These are phyloP conservation scores for Albula goreensis DNA, from an alignment of 2,113 vertebrate species.

Conservation along the genomic window DNA sequence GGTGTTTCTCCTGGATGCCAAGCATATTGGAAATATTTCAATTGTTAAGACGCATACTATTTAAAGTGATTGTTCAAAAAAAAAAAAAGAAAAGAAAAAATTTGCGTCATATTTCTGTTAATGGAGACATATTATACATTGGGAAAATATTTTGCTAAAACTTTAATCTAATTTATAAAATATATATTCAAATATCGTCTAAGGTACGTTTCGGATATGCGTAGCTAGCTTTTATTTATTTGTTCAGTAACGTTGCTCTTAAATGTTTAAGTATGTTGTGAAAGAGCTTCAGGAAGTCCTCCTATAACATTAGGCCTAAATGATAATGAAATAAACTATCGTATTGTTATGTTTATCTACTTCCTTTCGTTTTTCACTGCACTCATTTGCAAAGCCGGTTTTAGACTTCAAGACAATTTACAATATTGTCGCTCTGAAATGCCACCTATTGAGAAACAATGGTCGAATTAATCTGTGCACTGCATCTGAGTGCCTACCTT, in stretches of 20 bases:
- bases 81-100: not conserved
- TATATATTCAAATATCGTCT: slow-evolving; percentile 23
- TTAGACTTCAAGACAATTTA: not conserved
- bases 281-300: slow-evolving; percentile 23
- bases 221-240: slow-evolving; percentile 16
- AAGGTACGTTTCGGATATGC: slow-evolving; percentile 16
- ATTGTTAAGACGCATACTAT: slow-evolving; percentile 14
- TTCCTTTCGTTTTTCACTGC: slow-evolving; percentile 10
- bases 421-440: not conserved
- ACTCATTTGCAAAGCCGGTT: not conserved
- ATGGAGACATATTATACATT: slow-evolving; percentile 11
- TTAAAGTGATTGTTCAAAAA: slow-evolving; percentile 24
- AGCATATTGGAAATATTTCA: slow-evolving; percentile 47
- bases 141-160: slow-evolving; percentile 17
- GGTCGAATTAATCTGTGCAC: not conserved
- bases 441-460: not conserved
- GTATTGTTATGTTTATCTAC: slow-evolving; percentile 21
- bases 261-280: slow-evolving; percentile 29
- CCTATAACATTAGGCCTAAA: slow-evolving; percentile 21
- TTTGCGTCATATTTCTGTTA: slow-evolving; percentile 17
- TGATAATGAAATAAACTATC: slow-evolving; percentile 16
- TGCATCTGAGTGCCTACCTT: slow-evolving; percentile 3
- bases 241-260: slow-evolving; percentile 27
- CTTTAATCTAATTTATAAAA: slow-evolving; percentile 20
- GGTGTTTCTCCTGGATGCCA: slow-evolving; percentile 59